These are phyloP conservation scores for Diplazon laetatorius DNA, from an alignment of 2,888 invertebrate genomes.

Conservation along the genomic window DNA sequence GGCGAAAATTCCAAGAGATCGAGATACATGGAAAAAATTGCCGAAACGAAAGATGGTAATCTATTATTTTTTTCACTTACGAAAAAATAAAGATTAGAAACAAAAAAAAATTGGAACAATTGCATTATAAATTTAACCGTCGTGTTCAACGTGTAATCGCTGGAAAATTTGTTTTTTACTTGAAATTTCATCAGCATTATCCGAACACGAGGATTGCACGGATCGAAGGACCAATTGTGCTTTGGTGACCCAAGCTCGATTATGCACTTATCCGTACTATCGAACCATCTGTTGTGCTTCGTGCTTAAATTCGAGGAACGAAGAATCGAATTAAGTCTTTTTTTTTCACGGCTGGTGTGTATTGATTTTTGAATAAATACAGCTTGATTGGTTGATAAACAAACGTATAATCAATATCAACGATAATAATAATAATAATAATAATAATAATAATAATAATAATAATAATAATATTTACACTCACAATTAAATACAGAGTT, in stretches of 20 bases:
- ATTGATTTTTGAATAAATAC: too few species aligned
- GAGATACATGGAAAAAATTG: conserved; percentile 70
- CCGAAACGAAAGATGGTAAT: conserved; percentile 61
- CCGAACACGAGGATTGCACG: conserved; percentile 83
- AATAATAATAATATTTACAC: conserved; percentile 53
- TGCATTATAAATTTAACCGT: too few species aligned
- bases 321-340: conserved; percentile 58
- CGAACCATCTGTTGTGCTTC: conserved; percentile 90
- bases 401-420: too few species aligned
- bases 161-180: too few species aligned
- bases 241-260: conserved; percentile 92
- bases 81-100: too few species aligned
- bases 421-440: not conserved
- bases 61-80: too few species aligned
- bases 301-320: conserved; percentile 82
- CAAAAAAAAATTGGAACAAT: too few species aligned
- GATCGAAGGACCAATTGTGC: conserved; percentile 91
- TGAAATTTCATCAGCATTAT: conserved; percentile 79
- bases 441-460: not conserved
- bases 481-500: conserved; percentile 56
- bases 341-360: not conserved
- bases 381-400: not conserved
- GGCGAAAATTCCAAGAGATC: conserved; percentile 56
- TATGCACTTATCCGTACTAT: conserved; percentile 94
- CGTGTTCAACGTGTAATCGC: too few species aligned